Base-by-base conservation (phyloP, 1,140 invertebrate species). In the Lasioglossum albipes region DNA sequence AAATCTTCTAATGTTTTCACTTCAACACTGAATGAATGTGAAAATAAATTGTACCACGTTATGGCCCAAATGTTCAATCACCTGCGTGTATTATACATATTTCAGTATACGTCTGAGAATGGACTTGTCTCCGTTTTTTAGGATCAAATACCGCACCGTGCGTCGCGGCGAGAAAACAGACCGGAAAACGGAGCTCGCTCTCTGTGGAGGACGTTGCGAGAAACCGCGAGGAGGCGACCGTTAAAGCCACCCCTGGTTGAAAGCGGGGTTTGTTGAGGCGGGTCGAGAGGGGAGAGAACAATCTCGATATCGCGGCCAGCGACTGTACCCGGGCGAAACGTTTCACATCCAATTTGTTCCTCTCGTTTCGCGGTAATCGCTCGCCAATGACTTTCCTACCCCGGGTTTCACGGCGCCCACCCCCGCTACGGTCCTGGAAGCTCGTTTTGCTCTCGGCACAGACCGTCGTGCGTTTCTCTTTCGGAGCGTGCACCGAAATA, bases 281-380 rank as follows among this genome's bases (percentile, higher is more conserved):
- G 52, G 6, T 16, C 16, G 5, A 16, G 18, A 16, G 13, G 36
- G 7, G 36, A 6, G n/a, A 70, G 70, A 74, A 73, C 77, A 79
- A 74, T 79, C 77, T 57, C 77, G 70, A 79, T 79, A 74, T 79
- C 61, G 20, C 69, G 49, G 52, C 52, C 45, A 54, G 20, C 62
- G 75, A 57, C 52, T 59, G 12, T 70, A 31, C n/a, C 64, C 54
- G 45, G 41, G 36, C 49, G 73, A 77, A 81, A 89, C 72, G 87
- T 91, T 91, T 91, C 84, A 90, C 90, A 91, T 91, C 87, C 88
- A 88, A 92, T 92, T 91, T 91, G 85, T 88, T 90, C 83, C 84
- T 84, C 77, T 84, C 81, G 82, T 91, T 87, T 86, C 75, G 76
- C 79, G 83, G 85, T 92, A 92, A 92, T 91, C 88, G 90, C 76